Evolutionary conservation across 2,888 invertebrate species (phyloP).

Genomic region (Apamea crenata): DNA sequence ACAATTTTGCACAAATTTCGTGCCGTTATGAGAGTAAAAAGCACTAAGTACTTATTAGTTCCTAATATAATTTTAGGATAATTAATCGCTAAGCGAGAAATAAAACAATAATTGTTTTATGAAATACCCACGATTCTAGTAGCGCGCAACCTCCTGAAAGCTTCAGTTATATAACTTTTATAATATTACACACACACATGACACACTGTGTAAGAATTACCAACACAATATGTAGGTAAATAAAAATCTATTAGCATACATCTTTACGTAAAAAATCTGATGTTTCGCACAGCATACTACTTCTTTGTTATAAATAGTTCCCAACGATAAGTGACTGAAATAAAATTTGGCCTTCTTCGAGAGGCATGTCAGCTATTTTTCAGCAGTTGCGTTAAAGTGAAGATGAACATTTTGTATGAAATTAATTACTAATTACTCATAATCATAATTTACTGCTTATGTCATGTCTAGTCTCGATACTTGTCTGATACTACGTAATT

Average conservation of each 20-base stretch:
- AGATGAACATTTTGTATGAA: not conserved
- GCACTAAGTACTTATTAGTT: too few relatives aligned
- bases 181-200: not conserved
- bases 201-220: not conserved
- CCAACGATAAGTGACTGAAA: constrained; percentile 59
- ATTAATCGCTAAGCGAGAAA: not conserved
- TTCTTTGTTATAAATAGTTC: constrained; percentile 59
- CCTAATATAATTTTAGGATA: not conserved
- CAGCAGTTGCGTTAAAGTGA: not conserved
- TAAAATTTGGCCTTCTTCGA: constrained; percentile 51
- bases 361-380: constrained; percentile 33
- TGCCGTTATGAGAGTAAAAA: too few relatives aligned
- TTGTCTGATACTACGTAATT: constrained; percentile 3
- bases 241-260: too few relatives aligned
- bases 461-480: not conserved
- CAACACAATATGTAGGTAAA: not conserved
- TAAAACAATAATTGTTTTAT: not conserved
- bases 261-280: not conserved
- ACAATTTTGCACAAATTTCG: too few relatives aligned
- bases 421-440: not conserved
- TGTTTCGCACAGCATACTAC: constrained; percentile 43
- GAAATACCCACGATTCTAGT: not conserved
- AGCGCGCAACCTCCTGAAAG: not conserved
- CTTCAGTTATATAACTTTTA: not conserved
- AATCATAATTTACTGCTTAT: not conserved